phyloP scores from a whole-genome alignment of 1,140 invertebrate genomes.

The Archegozetes longisetosus region DNA sequence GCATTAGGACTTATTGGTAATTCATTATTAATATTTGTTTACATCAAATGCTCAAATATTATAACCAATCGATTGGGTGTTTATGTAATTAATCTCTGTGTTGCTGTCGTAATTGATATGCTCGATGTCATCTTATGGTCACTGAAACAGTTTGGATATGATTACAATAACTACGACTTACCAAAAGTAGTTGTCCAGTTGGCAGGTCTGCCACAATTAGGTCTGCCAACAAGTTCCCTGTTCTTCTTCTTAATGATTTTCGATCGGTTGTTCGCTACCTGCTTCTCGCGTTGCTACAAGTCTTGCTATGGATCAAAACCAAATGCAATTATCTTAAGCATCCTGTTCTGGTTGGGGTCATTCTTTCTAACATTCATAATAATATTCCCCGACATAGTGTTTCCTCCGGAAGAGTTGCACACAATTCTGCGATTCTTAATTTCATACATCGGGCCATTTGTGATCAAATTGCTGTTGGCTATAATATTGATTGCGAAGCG shows the following conservation, averaged over 20 bases:
- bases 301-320: background rate
- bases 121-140: constrained; percentile 1
- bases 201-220: background rate
- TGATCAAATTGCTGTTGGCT: background rate
- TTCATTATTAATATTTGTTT: constrained; percentile 1
- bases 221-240: constrained; percentile 10
- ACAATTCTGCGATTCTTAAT: constrained; percentile 1
- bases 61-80: constrained; percentile 6
- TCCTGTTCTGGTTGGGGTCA: constrained; percentile 5
- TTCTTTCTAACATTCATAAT: constrained; percentile 6
- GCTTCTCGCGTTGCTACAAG: background rate
- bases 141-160: constrained; percentile 4
- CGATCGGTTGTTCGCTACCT: constrained; percentile 13
- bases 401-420: constrained; percentile 1
- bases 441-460: constrained; percentile 5
- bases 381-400: constrained; percentile 5
- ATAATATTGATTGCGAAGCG: constrained; percentile 7
- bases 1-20: constrained; percentile 3
- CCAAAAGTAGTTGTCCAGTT: background rate
- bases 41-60: constrained; percentile 4
- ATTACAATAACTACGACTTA: background rate
- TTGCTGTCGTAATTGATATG: constrained; percentile 5
- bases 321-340: background rate
- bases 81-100: constrained; percentile 5
- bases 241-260: constrained; percentile 1